Percentiles rank a stretch among this genome's conserved stretches.
Evolutionary conservation across 2,888 invertebrate genomes (phyloP).

Genomic region (Chloromyia formosa): DNA sequence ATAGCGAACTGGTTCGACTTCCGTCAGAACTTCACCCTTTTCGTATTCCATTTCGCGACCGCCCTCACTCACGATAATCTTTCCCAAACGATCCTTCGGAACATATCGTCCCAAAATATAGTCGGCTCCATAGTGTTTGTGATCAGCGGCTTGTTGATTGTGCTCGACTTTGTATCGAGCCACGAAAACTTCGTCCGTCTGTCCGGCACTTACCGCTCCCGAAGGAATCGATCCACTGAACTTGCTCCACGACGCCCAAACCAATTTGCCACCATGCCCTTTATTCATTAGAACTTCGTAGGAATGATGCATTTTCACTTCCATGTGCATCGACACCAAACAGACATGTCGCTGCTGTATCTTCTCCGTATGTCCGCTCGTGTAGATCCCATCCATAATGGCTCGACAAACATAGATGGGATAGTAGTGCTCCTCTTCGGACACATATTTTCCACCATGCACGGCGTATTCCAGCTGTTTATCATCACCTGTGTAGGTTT

Average conservation of each 20-base stretch:
- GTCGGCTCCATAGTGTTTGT: slow-evolving; percentile 58
- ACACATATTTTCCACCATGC: slow-evolving; percentile 68
- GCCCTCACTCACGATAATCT: slow-evolving; percentile 74
- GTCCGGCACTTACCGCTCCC: slow-evolving; percentile 69
- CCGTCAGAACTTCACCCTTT: slow-evolving; percentile 80
- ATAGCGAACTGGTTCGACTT: slow-evolving; percentile 81
- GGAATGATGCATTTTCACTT: slow-evolving; percentile 67
- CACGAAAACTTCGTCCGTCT: slow-evolving; percentile 60
- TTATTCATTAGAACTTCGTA: slow-evolving; percentile 82
- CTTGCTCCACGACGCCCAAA: slow-evolving; percentile 80
- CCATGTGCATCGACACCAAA: slow-evolving; percentile 70
- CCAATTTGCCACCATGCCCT: slow-evolving; percentile 78
- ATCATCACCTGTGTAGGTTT: slow-evolving; percentile 65
- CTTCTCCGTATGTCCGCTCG: slow-evolving; percentile 70
- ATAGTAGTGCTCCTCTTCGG: slow-evolving; percentile 62
- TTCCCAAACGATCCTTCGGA: slow-evolving; percentile 72
- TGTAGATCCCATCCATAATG: slow-evolving; percentile 75
- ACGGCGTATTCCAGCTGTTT: slow-evolving; percentile 72
- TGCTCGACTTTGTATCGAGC: slow-evolving; percentile 63
- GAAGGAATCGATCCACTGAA: slow-evolving; percentile 70
- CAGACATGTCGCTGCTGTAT: slow-evolving; percentile 71
- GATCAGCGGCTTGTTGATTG: slow-evolving; percentile 45
- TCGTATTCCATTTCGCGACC: slow-evolving; percentile 68
- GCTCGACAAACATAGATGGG: slow-evolving; percentile 79
- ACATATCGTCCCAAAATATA: slow-evolving; percentile 75